These are phyloP conservation scores for Caenorhabditis sp. DNA, from an alignment of 2,888 invertebrate species.

Conservation along the genomic window DNA sequence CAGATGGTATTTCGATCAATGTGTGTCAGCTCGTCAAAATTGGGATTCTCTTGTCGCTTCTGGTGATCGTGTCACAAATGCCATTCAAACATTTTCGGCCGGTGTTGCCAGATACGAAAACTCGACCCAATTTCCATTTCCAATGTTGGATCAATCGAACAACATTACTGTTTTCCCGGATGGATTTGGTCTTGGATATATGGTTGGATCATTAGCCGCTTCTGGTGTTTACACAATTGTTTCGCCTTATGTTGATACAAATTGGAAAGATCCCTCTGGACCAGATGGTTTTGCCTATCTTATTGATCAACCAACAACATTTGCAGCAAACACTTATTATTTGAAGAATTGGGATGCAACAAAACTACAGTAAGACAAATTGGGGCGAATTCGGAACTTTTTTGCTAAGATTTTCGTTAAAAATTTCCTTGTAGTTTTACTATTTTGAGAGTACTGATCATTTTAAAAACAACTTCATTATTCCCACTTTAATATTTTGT, in stretches of 20 bases:
- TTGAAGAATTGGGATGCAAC: slow-evolving; percentile 45
- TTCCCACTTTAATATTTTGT: too few species aligned
- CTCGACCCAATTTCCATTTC: slow-evolving; percentile 36
- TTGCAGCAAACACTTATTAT: slow-evolving; percentile 47
- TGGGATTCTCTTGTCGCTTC: slow-evolving; percentile 27
- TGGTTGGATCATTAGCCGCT: slow-evolving; percentile 33
- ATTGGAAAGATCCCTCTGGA: slow-evolving; percentile 63
- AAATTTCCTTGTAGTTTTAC: too few species aligned
- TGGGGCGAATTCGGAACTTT: too few species aligned
- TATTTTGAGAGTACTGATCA: too few species aligned
- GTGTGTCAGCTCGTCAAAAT: slow-evolving; percentile 33
- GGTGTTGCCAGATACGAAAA: slow-evolving; percentile 7
- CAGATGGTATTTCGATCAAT: slow-evolving; percentile 39
- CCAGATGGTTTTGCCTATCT: slow-evolving; percentile 52
- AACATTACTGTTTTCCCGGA: slow-evolving; percentile 24
- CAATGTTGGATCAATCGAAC: slow-evolving; percentile 42
- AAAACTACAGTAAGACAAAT: slow-evolving; percentile 1
- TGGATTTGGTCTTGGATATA: slow-evolving; percentile 30
- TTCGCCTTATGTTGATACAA: slow-evolving; percentile 55
- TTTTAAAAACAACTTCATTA: too few species aligned
- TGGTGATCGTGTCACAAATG: slow-evolving; percentile 29
- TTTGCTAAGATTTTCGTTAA: too few species aligned
- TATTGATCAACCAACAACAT: slow-evolving; percentile 61
- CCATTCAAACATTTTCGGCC: slow-evolving; percentile 19
- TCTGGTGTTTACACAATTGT: slow-evolving; percentile 41